phyloP scores from a whole-genome alignment of 92 coral and sea anemone genomes.

The Zoanthus gigantus region DNA sequence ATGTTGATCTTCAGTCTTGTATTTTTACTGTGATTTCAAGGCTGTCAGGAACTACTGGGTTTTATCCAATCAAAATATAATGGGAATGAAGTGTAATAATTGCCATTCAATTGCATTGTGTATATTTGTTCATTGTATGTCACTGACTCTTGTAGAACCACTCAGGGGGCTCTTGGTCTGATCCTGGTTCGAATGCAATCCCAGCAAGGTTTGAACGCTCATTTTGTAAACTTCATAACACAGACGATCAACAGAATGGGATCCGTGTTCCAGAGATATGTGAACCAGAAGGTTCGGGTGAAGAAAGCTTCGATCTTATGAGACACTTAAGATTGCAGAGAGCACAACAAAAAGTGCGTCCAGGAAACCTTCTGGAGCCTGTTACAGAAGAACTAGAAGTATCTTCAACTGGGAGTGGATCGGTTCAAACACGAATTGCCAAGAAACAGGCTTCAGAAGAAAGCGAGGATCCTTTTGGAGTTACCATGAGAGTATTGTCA shows the following conservation, averaged over 20 bases:
- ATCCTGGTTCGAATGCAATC: constrained; percentile 61
- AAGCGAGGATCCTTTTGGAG: constrained; percentile 27
- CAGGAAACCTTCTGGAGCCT: constrained; percentile 86
- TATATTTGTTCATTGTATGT: not conserved
- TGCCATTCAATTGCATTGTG: no score
- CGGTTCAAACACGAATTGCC: constrained; percentile 69
- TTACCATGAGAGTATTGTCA: not conserved
- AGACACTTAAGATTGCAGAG: constrained; percentile 86
- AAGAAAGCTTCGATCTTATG: constrained; percentile 86
- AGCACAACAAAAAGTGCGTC: constrained; percentile 48
- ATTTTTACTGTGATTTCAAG: no score
- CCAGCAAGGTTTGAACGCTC: constrained; percentile 58
- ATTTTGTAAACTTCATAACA: constrained; percentile 34
- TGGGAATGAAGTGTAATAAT: no score
- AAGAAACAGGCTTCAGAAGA: constrained; percentile 71
- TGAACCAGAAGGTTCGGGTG: constrained; percentile 76
- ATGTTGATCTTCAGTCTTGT: no score
- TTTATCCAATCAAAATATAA: no score
- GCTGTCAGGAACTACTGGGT: no score
- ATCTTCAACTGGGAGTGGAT: constrained; percentile 92
- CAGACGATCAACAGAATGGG: constrained; percentile 5
- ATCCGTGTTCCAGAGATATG: constrained; percentile 66
- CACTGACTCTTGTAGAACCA: constrained; percentile 28
- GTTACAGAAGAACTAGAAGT: constrained; percentile 92
- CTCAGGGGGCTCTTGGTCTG: constrained; percentile 69